These are phyloP conservation scores for Amphilophus citrinellus DNA, from an alignment of 2,113 vertebrate species.

Conservation along the genomic window DNA sequence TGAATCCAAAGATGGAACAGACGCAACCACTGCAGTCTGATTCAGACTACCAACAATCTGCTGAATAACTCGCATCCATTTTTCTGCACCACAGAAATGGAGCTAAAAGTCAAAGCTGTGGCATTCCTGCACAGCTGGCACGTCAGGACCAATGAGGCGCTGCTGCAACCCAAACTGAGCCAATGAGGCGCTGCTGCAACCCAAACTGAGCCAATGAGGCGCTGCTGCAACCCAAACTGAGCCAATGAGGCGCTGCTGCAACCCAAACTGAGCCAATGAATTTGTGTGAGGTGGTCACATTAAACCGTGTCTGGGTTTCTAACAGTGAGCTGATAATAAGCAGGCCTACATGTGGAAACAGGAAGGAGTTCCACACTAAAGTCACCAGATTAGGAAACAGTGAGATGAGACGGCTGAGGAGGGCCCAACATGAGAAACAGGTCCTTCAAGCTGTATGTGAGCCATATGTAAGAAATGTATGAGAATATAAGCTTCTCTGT, in stretches of 20 bases:
- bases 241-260: too few relatives aligned
- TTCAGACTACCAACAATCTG: not conserved
- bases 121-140: conserved; percentile 26
- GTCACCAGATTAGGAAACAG: conserved; percentile 15
- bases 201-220: not conserved
- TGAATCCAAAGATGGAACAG: not conserved
- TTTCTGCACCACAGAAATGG: not conserved
- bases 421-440: not conserved
- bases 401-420: not conserved
- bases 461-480: not conserved
- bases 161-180: not conserved
- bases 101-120: conserved; percentile 9
- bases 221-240: not conserved
- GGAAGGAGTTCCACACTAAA: conserved; percentile 16
- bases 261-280: not conserved
- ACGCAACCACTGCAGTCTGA: not conserved
- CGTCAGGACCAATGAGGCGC: conserved; percentile 6
- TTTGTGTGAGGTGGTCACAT: accelerated
- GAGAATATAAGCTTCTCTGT: not conserved
- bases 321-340: not conserved
- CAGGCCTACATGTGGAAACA: conserved; percentile 26
- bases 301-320: not conserved
- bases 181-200: not conserved
- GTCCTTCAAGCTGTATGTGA: accelerated
- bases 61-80: accelerated